phyloP scores from a whole-genome alignment of 2,113 vertebrate genomes.

The Chloropsis hardwickii region DNA sequence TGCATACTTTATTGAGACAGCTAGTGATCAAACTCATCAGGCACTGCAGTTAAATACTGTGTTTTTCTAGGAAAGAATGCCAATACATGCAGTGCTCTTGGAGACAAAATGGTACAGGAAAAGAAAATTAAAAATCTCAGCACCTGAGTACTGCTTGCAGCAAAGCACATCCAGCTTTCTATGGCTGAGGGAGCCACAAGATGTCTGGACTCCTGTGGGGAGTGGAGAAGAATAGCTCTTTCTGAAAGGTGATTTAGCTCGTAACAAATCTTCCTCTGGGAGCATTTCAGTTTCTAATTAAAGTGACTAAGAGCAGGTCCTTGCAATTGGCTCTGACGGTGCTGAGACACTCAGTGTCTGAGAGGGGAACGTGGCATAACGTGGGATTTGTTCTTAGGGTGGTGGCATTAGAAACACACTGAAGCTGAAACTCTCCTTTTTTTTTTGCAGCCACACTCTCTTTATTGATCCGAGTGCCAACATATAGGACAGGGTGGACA shows the following conservation, averaged over 20 bases:
- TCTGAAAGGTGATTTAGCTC: slow-evolving; percentile 8
- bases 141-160: background rate
- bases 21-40: slow-evolving; percentile 57
- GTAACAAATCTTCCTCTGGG: background rate
- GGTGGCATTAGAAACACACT: background rate
- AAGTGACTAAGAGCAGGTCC: background rate
- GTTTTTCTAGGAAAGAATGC: slow-evolving; percentile 56
- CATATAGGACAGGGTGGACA: background rate
- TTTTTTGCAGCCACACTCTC: background rate
- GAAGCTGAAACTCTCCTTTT: background rate
- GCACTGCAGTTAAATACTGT: slow-evolving; percentile 52
- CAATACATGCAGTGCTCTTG: slow-evolving; percentile 40
- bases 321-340: background rate
- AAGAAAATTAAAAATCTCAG: slow-evolving; percentile 2
- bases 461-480: background rate
- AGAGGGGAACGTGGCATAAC: background rate
- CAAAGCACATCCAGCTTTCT: background rate
- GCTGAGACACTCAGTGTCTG: background rate
- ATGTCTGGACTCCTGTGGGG: background rate
- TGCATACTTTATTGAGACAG: slow-evolving; percentile 64
- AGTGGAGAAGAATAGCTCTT: background rate
- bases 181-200: background rate
- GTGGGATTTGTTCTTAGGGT: background rate
- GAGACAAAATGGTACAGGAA: slow-evolving; percentile 43
- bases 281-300: slow-evolving; percentile 1